Percentiles rank a stretch among this genome's conserved stretches.
Evolutionary conservation across 1,140 invertebrate species (phyloP).

Genomic region (Euschistus heros): DNA sequence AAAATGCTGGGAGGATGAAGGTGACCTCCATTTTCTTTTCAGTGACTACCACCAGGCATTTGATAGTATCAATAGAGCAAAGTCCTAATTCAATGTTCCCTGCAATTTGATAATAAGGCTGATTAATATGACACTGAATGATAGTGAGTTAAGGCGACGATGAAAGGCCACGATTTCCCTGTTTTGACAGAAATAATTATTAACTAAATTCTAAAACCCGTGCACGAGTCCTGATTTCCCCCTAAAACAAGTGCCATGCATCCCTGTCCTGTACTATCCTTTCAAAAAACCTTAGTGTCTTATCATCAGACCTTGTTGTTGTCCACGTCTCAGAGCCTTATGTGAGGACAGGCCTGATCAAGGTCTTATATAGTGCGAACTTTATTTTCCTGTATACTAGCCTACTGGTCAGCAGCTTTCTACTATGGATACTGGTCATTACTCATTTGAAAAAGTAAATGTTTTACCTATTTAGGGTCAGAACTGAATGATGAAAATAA

Average conservation of each 20-base stretch:
- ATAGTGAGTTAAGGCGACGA: too few relatives aligned
- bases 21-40: conserved; percentile 16
- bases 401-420: too few relatives aligned
- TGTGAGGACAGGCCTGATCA: too few relatives aligned
- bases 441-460: neutral
- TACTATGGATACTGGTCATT: neutral
- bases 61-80: conserved; percentile 16
- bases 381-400: neutral
- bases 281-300: too few relatives aligned
- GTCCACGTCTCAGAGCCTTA: too few relatives aligned
- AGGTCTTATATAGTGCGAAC: too few relatives aligned
- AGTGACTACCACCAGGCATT: conserved; percentile 22
- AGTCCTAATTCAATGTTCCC: neutral
- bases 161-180: too few relatives aligned
- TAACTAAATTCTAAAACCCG: too few relatives aligned
- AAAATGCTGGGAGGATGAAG: conserved; percentile 13
- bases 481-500: conserved; percentile 6
- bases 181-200: neutral
- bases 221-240: neutral
- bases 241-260: neutral
- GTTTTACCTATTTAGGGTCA: neutral
- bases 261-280: neutral
- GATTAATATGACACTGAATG: conserved; percentile 1
- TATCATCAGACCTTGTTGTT: too few relatives aligned
- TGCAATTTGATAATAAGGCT: neutral